Base-by-base conservation (phyloP, 2,113 vertebrate species). In the Cnemophilus loriae region DNA sequence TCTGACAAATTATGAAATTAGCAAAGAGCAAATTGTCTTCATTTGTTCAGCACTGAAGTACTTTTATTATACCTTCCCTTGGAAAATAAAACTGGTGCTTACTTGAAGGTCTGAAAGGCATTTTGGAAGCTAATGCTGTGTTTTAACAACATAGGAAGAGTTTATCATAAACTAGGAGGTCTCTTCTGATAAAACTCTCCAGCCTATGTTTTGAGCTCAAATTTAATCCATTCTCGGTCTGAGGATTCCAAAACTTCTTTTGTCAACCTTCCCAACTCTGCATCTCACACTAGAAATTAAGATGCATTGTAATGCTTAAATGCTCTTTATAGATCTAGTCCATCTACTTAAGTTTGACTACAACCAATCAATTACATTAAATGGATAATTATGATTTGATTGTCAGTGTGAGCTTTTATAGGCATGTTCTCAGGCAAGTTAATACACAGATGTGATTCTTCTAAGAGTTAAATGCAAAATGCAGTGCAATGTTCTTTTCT, bases 81-180 rank as follows among this genome's bases (percentile, higher is more conserved):
- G 76, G 69, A 77, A 79, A 84, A 64, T 20, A 33, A 84, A 76
- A 83, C 39, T 33, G 70, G 56, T n/a, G 84, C 81, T 56, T 73
- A 80, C 55, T 78, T 81, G 53, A 78, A 47, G 41, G 90, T 71
- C 57, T 68, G 68, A 95, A 84, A 79, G 46, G 76, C 78, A 68
- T 97, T 42, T 97, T 35, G 90, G 74, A 95, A 96, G 65, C 47
- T 59, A 85, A 87, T 60, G 86, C 37, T 56, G 52, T 59, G 50
- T 84, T 87, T 84, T 39, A 84, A 82, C 69, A 87, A 76, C 27
- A 55, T 26, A 90, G 39, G 42, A 87, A 88, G 28, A 68, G 64
- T 44, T 93, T 65, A 69, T 49, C 30, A 71, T 61, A 69, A 70
- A 69, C n/a, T 59, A 71, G 68, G 84, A 15, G 47, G 24, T 95